Base-by-base conservation (phyloP, 2,888 invertebrate genomes). In the Epinotia bilunana region DNA sequence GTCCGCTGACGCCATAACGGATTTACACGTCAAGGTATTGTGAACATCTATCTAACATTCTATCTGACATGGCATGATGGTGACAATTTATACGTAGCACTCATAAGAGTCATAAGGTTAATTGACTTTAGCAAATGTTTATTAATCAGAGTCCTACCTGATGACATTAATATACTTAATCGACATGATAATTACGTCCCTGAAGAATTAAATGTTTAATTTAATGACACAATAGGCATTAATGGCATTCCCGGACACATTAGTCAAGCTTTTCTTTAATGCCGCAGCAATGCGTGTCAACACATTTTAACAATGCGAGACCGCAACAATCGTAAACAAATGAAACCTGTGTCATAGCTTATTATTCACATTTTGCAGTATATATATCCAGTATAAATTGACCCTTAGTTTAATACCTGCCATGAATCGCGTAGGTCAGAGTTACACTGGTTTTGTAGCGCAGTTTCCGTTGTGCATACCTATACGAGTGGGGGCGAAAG, bases 401-500 rank as follows among this genome's bases (percentile, higher is more conserved):
- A 53, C 53, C 53, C 53, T n/a, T n/a, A 53, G 53, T n/a, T 7
- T 7, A 1, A n/a, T 53, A n/a, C n/a, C 6, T 6, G 7, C 5
- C n/a, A 53, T n/a, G 7, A n/a, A 13, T n/a, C 6, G 6, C n/a
- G n/a, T n/a, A 53, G 53, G 53, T 53, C 6, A n/a, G 53, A 53
- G 16, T 7, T 53, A 53, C 3, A 53, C 16, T 53, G 53, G 53
- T 53, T n/a, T n/a, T n/a, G 16, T 49, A 49, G 16, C 3, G 5
- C 6, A n/a, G 53, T 53, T 49, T 49, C 13, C 23, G 61, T 13
- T 61, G 43, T 49, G 20, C 23, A 62, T 63, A 72, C 76, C 65
- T 28, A 85, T 49, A 80, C 78, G 68, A 77, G 83, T 89, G 92
- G 90, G 90, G 90, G 86, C 84, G 84, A 78, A 77, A 78, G 80